A percentile compares a stretch with the other conserved stretches of the same genome.
phyloP scores from a whole-genome alignment of 2,797 vertebrate genomes.

The Balearica regulorum region DNA sequence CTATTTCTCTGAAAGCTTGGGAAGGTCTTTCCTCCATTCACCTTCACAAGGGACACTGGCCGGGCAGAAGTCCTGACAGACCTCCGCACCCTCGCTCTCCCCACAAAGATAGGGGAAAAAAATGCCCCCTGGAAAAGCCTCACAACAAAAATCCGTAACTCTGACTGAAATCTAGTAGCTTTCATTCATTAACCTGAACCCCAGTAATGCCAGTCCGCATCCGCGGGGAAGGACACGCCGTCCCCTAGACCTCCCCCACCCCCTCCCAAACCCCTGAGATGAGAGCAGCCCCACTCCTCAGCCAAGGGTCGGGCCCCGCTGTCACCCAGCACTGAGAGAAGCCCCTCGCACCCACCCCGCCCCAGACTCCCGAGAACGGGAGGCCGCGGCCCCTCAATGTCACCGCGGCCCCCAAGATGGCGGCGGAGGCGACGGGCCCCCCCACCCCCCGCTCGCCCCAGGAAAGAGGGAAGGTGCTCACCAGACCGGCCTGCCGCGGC shows the following conservation, averaged over 20 bases:
- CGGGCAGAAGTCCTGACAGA: fast-evolving
- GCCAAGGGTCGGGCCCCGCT: fast-evolving
- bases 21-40: background rate
- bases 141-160: background rate
- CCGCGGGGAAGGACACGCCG: background rate
- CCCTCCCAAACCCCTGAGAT: fast-evolving
- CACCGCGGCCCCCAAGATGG: slow-evolving; percentile 50
- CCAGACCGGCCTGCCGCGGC: slow-evolving; percentile 85
- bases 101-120: fast-evolving
- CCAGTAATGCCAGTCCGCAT: background rate
- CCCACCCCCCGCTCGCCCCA: fast-evolving
- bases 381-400: slow-evolving; percentile 35
- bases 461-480: slow-evolving; percentile 56
- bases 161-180: fast-evolving
- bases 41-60: background rate
- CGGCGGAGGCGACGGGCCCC: background rate
- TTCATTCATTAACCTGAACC: fast-evolving
- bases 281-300: background rate
- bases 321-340: background rate
- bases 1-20: background rate
- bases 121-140: fast-evolving
- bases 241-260: too few relatives aligned
- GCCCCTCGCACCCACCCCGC: fast-evolving
- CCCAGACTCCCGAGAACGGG: background rate
- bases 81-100: fast-evolving